Percentiles rank a stretch among this genome's conserved stretches.
Conservation (phyloP, 2,113 vertebrate genomes). For the Alethe diademata region DNA sequence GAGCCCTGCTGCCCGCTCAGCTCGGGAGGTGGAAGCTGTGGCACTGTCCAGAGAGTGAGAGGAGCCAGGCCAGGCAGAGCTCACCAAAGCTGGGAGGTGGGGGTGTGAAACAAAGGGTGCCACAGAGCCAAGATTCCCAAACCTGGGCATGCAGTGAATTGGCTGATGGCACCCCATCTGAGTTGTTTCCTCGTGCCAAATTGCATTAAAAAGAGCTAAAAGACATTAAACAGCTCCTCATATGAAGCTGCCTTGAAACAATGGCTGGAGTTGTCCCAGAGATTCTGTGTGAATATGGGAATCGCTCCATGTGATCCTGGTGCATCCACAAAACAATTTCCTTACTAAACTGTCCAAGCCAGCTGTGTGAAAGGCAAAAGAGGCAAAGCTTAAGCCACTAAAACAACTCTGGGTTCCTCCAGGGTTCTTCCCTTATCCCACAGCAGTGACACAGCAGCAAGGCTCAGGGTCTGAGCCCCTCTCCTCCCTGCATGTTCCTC, state of each 20-base stretch:
- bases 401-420: background rate
- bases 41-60: background rate
- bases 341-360: background rate
- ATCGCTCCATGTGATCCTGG: background rate
- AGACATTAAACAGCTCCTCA: background rate
- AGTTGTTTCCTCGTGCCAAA: background rate
- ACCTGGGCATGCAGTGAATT: background rate
- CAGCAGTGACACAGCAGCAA: background rate
- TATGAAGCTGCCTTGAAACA: conserved; percentile 21
- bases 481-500: background rate
- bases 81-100: background rate
- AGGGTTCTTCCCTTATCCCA: background rate
- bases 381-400: background rate
- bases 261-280: conserved; percentile 42
- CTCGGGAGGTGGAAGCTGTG: background rate
- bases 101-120: background rate
- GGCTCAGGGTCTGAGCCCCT: background rate
- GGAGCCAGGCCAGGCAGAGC: background rate
- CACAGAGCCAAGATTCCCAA: background rate
- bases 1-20: background rate
- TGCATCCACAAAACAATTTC: background rate
- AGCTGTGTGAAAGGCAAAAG: background rate
- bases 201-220: background rate
- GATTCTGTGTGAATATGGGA: background rate
- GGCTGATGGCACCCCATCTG: background rate